A percentile compares a stretch with the other conserved stretches of the same genome.
These are phyloP conservation scores for Athalia circularis DNA, from an alignment of 2,888 invertebrate species.

Conservation along the genomic window DNA sequence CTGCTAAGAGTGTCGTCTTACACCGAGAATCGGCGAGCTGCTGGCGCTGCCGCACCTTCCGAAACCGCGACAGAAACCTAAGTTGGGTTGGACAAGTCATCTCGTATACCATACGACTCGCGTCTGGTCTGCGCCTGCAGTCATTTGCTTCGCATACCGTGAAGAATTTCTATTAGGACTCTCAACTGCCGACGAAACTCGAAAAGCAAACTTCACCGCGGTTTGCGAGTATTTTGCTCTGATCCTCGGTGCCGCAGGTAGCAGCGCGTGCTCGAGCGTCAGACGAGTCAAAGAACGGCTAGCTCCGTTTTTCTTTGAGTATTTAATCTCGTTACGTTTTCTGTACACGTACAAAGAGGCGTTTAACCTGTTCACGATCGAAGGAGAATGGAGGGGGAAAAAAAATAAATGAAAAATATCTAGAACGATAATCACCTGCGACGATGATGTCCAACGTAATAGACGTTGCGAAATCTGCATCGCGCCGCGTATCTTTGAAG, in stretches of 20 bases:
- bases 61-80: conserved; percentile 64
- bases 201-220: conserved; percentile 17
- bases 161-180: conserved; percentile 49
- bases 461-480: too few species aligned
- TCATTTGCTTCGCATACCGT: conserved; percentile 59
- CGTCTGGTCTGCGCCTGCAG: conserved; percentile 51
- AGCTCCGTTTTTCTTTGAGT: background rate
- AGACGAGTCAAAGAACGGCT: background rate
- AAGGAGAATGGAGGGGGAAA: too few species aligned
- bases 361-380: too few species aligned
- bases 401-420: too few species aligned
- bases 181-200: conserved; percentile 3
- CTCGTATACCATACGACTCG: background rate
- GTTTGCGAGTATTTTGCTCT: background rate
- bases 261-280: background rate
- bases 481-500: too few species aligned
- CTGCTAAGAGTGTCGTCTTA: conserved; percentile 58
- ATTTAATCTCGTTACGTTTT: background rate
- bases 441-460: too few species aligned
- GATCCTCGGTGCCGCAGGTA: background rate
- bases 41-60: conserved; percentile 54
- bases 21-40: conserved; percentile 47
- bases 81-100: conserved; percentile 45
- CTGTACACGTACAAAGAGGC: background rate
- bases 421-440: too few species aligned